These are phyloP conservation scores for Drosophila tanythrix DNA, from an alignment of 2,888 invertebrate genomes.

Conservation along the genomic window DNA sequence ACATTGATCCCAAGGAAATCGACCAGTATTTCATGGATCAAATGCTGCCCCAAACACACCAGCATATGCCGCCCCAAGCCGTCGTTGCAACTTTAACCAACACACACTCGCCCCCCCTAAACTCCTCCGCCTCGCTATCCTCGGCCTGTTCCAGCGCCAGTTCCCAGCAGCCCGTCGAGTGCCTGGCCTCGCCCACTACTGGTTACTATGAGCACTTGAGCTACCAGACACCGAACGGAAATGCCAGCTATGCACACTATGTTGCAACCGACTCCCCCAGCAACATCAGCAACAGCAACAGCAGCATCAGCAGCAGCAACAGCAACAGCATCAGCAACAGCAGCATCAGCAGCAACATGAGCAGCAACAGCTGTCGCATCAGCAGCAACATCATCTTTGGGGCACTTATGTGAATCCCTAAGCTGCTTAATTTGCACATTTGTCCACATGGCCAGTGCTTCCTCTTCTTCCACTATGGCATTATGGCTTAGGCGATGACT, in stretches of 20 bases:
- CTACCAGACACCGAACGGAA: conserved; percentile 31
- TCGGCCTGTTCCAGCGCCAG: conserved; percentile 72
- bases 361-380: conserved; percentile 62
- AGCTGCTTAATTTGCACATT: conserved; percentile 73
- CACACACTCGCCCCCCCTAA: conserved; percentile 67
- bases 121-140: conserved; percentile 74
- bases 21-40: conserved; percentile 85
- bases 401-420: conserved; percentile 82
- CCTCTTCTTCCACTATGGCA: conserved; percentile 3
- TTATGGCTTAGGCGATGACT: conserved; percentile 55
- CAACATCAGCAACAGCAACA: conserved; percentile 64
- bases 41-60: conserved; percentile 80
- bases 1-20: conserved; percentile 84
- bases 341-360: conserved; percentile 54
- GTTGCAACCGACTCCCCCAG: conserved; percentile 45
- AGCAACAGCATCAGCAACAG: conserved; percentile 19
- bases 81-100: neutral
- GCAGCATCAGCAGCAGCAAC: conserved; percentile 24
- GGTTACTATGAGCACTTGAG: conserved; percentile 67
- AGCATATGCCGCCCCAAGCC: conserved; percentile 28
- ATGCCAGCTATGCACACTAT: conserved; percentile 40
- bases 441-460: conserved; percentile 31
- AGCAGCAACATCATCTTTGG: conserved; percentile 78
- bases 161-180: conserved; percentile 66
- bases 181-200: conserved; percentile 51